A percentile compares a stretch with the other conserved stretches of the same genome.
phyloP scores from a whole-genome alignment of 2,888 invertebrate species.

The Synanthedon myopaeformis region DNA sequence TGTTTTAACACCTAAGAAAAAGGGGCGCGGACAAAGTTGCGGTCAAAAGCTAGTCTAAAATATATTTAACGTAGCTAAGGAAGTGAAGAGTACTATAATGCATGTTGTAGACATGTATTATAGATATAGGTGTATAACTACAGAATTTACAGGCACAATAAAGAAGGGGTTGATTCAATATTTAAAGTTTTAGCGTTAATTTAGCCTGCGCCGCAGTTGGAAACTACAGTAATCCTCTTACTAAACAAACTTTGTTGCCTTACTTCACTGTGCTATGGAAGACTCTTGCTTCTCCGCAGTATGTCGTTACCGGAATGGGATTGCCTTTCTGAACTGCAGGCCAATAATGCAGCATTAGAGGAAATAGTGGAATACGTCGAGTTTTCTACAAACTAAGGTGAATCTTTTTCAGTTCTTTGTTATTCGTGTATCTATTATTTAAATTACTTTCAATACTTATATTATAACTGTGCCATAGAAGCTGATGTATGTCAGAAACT shows the following conservation, averaged over 20 bases:
- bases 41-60: too few species aligned
- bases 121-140: too few species aligned
- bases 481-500: too few species aligned
- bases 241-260: conserved; percentile 16
- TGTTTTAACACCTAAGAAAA: too few species aligned
- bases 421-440: too few species aligned
- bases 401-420: neutral
- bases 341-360: conserved; percentile 12
- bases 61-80: too few species aligned
- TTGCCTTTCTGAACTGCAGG: conserved; percentile 11
- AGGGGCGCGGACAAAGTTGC: too few species aligned
- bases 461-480: too few species aligned
- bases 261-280: conserved; percentile 13
- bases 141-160: conserved; percentile 5
- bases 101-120: too few species aligned
- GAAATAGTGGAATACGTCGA: conserved; percentile 11
- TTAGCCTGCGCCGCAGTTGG: conserved; percentile 6
- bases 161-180: neutral
- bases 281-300: conserved; percentile 11
- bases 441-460: too few species aligned
- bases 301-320: conserved; percentile 12
- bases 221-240: conserved; percentile 21
- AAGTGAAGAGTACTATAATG: too few species aligned
- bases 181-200: neutral
- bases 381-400: conserved; percentile 37